Base-by-base conservation (phyloP, 2,888 invertebrate species). In the Xanthia togata region DNA sequence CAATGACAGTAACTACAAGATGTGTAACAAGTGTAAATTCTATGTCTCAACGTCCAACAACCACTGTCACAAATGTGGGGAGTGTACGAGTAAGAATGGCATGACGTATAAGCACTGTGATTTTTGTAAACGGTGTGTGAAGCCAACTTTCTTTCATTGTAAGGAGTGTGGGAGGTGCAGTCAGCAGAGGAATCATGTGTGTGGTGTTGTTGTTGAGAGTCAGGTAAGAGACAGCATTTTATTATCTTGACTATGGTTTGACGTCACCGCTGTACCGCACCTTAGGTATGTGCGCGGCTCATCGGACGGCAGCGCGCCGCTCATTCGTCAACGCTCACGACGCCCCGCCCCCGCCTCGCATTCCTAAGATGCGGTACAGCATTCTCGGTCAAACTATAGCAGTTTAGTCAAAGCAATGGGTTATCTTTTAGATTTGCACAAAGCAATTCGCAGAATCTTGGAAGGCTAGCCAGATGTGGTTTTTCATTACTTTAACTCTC, bases 91-190 rank as follows among this genome's bases (percentile, higher is more conserved):
- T 97, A 84, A 92, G 92, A 90, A 96, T 92, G 83, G 98, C 97
- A 93, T 98, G 97, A 83, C 99, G 97, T 96, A 98, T 97, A 95
- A 88, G 59, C 99, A 99, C 93, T 99, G 99, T 90, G 93, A 96
- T 55, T 90, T 94, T n/a, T 99, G 99, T 89, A 96, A 97, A 20
- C 94, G 97, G 68, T 99, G 99, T 93, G 98, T 99, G 0, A 99
- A 99, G 93, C 98, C 98, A 0, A 98, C 98, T 0, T 98, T 98
- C 97, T 94, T 97, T 50, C 99, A 99, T 93, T 99, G 99, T 89
- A 90, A 94, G 1, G 94, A 91, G 11, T 99, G 99, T 92, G 93
- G 96, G 0, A 96, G 98, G 80, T 99, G 99, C 85, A 92, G 93
- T 79, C 93, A 93, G 82, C 91, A 93, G 79, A 94, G 93, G 76